Base-by-base conservation (phyloP, 2,797 vertebrate species). In the Decapterus maruadsi region DNA sequence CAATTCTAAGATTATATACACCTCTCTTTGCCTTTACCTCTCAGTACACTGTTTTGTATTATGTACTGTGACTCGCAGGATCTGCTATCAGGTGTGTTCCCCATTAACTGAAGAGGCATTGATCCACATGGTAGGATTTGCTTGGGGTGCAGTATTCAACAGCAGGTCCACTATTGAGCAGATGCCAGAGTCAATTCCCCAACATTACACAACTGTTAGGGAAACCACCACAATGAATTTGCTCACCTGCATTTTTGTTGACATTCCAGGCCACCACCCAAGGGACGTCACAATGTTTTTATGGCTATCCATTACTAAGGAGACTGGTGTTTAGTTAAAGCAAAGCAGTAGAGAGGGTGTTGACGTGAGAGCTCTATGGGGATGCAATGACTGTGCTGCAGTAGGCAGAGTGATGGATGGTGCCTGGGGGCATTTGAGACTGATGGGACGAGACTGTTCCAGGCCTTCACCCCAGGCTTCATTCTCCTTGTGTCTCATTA, bases 401-500 rank as follows among this genome's bases (percentile, higher is more conserved):
- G 75, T 29, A 87, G 76, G 72, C 68, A 13, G 61, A 76, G 66
- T 91, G 87, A 89, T 89, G 84, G 87, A 93, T 90, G 75, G 81
- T 31, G 53, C 85, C 81, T 77, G 16, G 8, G 83, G 81, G 88
- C 57, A 45, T 86, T 79, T 68, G 62, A 87, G 91, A 85, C 89
- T 78, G 87, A 89, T 89, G 81, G 87, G 82, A 88, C 61, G 68
- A 88, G 72, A 87, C 84, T 76, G 84, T 90, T 94, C 87, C 82
- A 84, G 80, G 79, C 82, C 80, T 83, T 90, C 72, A 85, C 78
- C 79, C 77, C 22, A 56, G 76, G 77, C 83, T 69, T 91, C 81
- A 90, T 90, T 91, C 87, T 87, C 77, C 77, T 72, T 48, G 61
- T 87, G 80, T 90, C 85, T 86, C 88, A 90, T 93, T 94, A 92